Base-by-base conservation (phyloP, 1,140 invertebrate genomes). In the Portunus trituberculatus region DNA sequence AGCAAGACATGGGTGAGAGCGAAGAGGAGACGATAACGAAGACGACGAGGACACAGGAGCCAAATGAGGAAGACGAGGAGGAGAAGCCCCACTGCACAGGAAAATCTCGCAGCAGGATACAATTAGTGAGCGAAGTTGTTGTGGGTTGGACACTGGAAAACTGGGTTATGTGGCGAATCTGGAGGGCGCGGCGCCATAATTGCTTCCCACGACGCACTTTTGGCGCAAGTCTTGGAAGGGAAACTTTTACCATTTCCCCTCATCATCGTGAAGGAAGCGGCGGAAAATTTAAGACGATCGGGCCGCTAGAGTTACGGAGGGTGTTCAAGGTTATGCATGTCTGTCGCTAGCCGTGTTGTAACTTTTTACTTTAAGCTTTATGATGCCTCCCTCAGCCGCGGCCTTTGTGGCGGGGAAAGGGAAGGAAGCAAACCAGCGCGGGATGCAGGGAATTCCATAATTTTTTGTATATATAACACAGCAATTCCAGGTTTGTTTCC, bases 181-280 rank as follows among this genome's bases (percentile, higher is more conserved):
- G 67, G 67, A 76, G 67, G 67, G 20, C 67, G 67, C 67, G 67
- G 20, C 67, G 67, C 67, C 67, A n/a, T 76, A 76, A 76, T 76
- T 76, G 67, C 67, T 76, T 76, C 67, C 67, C 67, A n/a, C 67
- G 67, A 76, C 67, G 67, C 67, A 76, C 67, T 76, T 76, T 76
- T 76, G 67, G 67, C 67, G 67, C 67, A 76, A 76, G 67, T n/a
- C 67, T 76, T 76, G 67, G 67, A n/a, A 25, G 67, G n/a, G 67
- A 76, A 76, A 76, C 67, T 76, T 76, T 76, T 76, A 25, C 67
- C 67, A 76, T 76, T 76, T 76, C 67, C 67, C 25, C 67, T 76
- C 67, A 76, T 76, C 67, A 76, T 76, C 67, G 67, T 76, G 67
- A 76, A 76, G 67, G 67, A 76, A 76, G 67, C 67, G 67, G 67